A percentile compares a stretch with the other conserved stretches of the same genome.
Conservation (phyloP, 1,140 invertebrate species). For the Dysdera silvatica region DNA sequence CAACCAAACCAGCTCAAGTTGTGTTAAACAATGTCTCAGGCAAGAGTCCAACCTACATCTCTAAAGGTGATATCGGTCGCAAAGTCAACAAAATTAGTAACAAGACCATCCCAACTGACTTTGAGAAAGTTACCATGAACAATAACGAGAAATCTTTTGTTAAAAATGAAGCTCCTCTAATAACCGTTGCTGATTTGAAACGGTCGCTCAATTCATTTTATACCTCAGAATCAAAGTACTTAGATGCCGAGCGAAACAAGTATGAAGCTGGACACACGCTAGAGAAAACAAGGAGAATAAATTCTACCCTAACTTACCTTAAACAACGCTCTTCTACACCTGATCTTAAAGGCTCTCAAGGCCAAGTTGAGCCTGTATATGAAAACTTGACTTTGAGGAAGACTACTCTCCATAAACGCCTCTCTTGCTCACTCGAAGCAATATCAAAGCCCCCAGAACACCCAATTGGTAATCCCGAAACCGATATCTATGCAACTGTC, state of each 20-base stretch:
- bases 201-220: conserved; percentile 13
- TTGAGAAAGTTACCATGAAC: background rate
- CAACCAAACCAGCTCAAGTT: conserved; percentile 11
- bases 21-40: conserved; percentile 24
- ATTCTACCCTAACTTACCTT: conserved; percentile 12
- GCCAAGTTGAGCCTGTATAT: conserved; percentile 24
- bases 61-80: conserved; percentile 55
- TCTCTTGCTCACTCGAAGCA: conserved; percentile 54
- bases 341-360: conserved; percentile 16
- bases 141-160: background rate
- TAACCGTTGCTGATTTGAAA: conserved; percentile 12
- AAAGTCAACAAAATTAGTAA: conserved; percentile 64
- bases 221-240: conserved; percentile 30
- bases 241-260: conserved; percentile 35
- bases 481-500: too few relatives aligned
- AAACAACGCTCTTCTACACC: conserved; percentile 28
- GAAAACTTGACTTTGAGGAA: conserved; percentile 26
- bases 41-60: conserved; percentile 6
- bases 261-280: conserved; percentile 36
- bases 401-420: conserved; percentile 30
- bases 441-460: conserved; percentile 46
- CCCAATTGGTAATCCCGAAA: too few relatives aligned
- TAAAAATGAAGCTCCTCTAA: conserved; percentile 2
- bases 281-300: conserved; percentile 20
- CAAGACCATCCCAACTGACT: background rate